Evolutionary conservation across 2,113 vertebrate species (phyloP), one percentile per base, ranked within the genome.

Genomic region (Coreoperca whiteheadi): DNA sequence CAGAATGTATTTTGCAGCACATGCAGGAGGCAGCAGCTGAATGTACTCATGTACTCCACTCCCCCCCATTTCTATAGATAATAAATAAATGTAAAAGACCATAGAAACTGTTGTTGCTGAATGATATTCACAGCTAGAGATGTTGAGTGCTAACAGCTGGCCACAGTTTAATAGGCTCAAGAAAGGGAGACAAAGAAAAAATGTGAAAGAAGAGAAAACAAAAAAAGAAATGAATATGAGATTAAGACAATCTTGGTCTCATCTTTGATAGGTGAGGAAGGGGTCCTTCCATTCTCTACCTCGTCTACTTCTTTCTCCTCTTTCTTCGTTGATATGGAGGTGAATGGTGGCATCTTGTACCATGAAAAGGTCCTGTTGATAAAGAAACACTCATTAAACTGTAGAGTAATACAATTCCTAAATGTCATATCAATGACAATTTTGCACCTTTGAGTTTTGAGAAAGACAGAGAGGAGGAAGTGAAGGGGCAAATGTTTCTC

Each of bases 291-390:
- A 8, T 59, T 32, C 18, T 74, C 32, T 41, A 15, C 56, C 39
- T 81, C 34, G 2, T 68, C 16, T 37, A n/a, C 37, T 59, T 77
- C 59, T 63, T 68, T 54, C 61, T n/a, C 43, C 12, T 79, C 50
- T 25, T 64, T 72, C 20, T 63, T 61, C 18, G 56, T 78, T 28
- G 28, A 50, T 20, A 8, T 8, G 4, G 68, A 68, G 9, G 53
- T 46, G 15, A 60, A 23, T 0, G 9, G n/a, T 41, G 64, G 21
- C 8, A 0, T 71, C 20, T 25, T 48, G 34, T 54, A 4, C 3
- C 74, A 30, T 51, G 79, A 67, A 43, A 57, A 57, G 0, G 23
- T 64, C 61, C 90, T 93, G 87, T 66, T 76, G 64, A 78, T 23
- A 46, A 82, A 80, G 8, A 75, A 68, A 80, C 37, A 73, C 4